Percentiles rank a stretch among this genome's conserved stretches.
Evolutionary conservation across 2,797 vertebrate species (phyloP).

Genomic region (Xenentodon cancila): DNA sequence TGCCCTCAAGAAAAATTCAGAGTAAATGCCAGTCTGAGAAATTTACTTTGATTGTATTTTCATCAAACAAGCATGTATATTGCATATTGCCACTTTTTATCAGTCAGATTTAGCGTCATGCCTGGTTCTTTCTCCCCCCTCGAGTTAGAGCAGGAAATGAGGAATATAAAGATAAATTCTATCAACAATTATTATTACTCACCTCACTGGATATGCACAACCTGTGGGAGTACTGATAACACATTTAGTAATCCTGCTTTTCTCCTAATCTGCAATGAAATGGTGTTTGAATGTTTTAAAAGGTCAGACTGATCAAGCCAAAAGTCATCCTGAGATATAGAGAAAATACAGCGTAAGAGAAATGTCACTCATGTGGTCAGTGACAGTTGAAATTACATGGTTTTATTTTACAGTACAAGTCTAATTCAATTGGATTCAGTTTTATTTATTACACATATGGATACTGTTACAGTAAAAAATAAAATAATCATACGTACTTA

Average conservation of each 20-base stretch:
- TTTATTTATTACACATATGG: no score
- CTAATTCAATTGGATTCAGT: background rate
- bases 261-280: constrained; percentile 52
- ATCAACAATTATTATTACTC: constrained; percentile 66
- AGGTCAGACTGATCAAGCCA: constrained; percentile 63
- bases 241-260: constrained; percentile 54
- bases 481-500: constrained; percentile 38
- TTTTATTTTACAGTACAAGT: constrained; percentile 14
- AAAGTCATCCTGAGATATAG: constrained; percentile 30
- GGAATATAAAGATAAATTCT: constrained; percentile 66
- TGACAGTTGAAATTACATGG: constrained; percentile 3
- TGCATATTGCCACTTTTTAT: constrained; percentile 28
- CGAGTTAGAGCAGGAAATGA: constrained; percentile 65
- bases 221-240: constrained; percentile 70
- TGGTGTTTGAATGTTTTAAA: constrained; percentile 43
- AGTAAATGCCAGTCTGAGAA: constrained; percentile 50
- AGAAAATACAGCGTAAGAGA: constrained; percentile 8
- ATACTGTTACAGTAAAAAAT: constrained; percentile 26
- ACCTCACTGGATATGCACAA: constrained; percentile 58
- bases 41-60: constrained; percentile 28
- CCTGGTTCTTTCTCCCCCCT: constrained; percentile 39
- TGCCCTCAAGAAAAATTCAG: constrained; percentile 18
- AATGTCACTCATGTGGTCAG: constrained; percentile 2
- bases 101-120: constrained; percentile 44
- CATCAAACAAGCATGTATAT: background rate